Conservation (phyloP, 2,888 invertebrate species). For the Helleia helle region DNA sequence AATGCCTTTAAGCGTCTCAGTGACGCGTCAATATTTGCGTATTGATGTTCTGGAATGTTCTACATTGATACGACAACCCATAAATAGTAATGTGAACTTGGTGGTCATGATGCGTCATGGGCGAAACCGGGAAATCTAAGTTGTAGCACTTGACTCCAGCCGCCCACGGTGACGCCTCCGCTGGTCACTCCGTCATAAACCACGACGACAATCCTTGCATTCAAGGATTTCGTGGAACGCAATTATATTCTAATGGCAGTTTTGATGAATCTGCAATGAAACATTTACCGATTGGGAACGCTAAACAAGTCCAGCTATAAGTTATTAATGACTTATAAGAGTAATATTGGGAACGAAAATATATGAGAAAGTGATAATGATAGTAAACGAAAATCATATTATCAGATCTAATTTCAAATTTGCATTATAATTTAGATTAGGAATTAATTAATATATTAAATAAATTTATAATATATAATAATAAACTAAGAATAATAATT, state of each 20-base stretch:
- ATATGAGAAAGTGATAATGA: too few relatives aligned
- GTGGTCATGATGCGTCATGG: constrained; percentile 43
- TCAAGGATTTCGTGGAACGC: neutral
- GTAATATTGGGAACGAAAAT: too few relatives aligned
- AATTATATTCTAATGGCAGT: neutral
- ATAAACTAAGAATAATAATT: too few relatives aligned
- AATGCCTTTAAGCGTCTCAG: constrained; percentile 13
- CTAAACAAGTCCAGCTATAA: too few relatives aligned
- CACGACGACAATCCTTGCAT: constrained; percentile 7
- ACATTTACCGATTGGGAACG: too few relatives aligned
- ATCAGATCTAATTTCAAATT: too few relatives aligned
- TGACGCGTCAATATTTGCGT: constrained; percentile 14
- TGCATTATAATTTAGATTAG: too few relatives aligned
- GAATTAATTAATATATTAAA: too few relatives aligned
- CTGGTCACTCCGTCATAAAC: constrained; percentile 20
- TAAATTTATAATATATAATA: too few relatives aligned
- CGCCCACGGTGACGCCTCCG: constrained; percentile 41
- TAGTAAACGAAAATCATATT: too few relatives aligned
- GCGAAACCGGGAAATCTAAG: constrained; percentile 35
- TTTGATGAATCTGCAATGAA: too few relatives aligned
- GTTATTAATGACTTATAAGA: too few relatives aligned
- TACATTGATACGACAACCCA: constrained; percentile 28
- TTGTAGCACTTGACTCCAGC: constrained; percentile 39
- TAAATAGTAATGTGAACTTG: constrained; percentile 45
- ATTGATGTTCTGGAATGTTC: constrained; percentile 4